Conservation (phyloP, 2,888 invertebrate genomes). For the Molorchus minor region DNA sequence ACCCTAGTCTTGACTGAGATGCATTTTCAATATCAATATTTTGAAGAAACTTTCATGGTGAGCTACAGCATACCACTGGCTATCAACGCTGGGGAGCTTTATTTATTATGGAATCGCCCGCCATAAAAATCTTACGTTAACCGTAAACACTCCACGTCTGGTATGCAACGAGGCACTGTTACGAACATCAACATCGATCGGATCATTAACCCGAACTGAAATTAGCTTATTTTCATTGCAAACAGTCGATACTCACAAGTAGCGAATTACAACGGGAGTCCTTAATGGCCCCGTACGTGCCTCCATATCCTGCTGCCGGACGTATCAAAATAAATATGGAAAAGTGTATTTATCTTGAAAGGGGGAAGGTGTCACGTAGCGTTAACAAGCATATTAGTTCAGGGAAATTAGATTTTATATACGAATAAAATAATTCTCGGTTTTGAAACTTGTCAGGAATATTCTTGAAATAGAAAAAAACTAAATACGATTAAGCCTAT, state of each 20-base stretch:
- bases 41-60: no score
- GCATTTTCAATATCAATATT: no score
- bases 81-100: no score
- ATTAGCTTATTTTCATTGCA: conserved; percentile 19
- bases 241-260: conserved; percentile 9
- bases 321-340: conserved; percentile 2
- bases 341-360: conserved; percentile 6
- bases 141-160: background rate
- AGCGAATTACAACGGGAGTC: background rate
- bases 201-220: conserved; percentile 19
- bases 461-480: no score
- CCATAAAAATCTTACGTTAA: background rate
- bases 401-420: no score
- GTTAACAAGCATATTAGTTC: background rate
- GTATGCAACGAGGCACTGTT: background rate
- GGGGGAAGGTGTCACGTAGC: background rate
- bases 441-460: no score
- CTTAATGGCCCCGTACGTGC: conserved; percentile 1
- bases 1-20: no score
- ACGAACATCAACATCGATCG: background rate
- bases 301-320: background rate
- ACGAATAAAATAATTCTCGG: no score
- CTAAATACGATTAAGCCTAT: no score
- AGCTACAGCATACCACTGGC: no score
- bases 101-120: background rate